phyloP scores from a whole-genome alignment of 2,113 vertebrate species.

The Scartelaos histophorus region DNA sequence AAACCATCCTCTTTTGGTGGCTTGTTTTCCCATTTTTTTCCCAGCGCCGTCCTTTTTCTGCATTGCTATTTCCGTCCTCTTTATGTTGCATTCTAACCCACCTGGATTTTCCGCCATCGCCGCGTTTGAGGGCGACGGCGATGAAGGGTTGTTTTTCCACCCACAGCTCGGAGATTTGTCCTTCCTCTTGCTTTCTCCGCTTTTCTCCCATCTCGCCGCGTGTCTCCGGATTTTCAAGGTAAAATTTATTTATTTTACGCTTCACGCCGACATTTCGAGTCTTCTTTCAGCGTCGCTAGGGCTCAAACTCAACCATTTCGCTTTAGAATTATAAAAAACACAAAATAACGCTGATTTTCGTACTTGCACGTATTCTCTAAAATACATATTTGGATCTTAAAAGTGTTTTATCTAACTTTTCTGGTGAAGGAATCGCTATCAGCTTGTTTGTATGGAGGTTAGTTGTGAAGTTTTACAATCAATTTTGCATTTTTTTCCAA shows the following conservation, averaged over 20 bases:
- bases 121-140: constrained; percentile 28
- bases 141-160: constrained; percentile 39
- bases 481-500: too few relatives aligned
- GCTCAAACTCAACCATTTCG: neutral
- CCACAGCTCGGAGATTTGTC: constrained; percentile 33
- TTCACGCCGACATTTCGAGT: neutral
- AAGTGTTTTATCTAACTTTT: too few relatives aligned
- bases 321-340: too few relatives aligned
- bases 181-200: constrained; percentile 1
- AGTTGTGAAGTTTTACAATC: too few relatives aligned
- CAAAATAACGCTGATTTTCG: too few relatives aligned
- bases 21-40: constrained; percentile 43
- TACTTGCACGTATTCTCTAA: too few relatives aligned
- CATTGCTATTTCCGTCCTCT: constrained; percentile 25
- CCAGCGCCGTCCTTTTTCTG: constrained; percentile 27
- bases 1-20: constrained; percentile 10
- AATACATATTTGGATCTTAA: too few relatives aligned
- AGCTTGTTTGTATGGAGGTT: too few relatives aligned
- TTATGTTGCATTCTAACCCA: constrained; percentile 38
- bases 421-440: too few relatives aligned
- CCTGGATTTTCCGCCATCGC: constrained; percentile 32
- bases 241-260: neutral
- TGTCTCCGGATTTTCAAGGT: neutral
- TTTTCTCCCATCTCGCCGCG: neutral
- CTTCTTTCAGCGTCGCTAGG: neutral